phyloP scores from a whole-genome alignment of 2,888 invertebrate species.

The Amorpha juglandis region DNA sequence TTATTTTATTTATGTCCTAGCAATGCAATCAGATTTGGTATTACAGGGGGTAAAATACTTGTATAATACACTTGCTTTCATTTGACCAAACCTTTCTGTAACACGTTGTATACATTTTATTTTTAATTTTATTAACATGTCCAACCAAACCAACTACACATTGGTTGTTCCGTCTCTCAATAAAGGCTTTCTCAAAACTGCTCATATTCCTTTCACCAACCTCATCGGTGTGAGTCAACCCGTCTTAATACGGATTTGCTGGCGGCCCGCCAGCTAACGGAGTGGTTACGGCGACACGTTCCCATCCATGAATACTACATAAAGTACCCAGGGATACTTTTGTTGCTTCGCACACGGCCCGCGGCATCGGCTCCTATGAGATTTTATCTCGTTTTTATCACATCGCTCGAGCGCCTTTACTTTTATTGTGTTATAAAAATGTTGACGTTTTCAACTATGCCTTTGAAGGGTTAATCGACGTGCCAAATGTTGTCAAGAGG shows the following conservation, averaged over 20 bases:
- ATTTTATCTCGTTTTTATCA: constrained; percentile 21
- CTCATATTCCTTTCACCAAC: neutral
- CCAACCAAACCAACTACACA: too few species aligned
- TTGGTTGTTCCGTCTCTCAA: too few species aligned
- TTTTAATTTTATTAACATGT: too few species aligned
- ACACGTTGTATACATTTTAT: too few species aligned
- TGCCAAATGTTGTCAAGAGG: neutral
- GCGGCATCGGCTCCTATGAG: constrained; percentile 21
- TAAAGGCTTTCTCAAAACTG: too few species aligned
- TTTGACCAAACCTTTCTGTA: too few species aligned
- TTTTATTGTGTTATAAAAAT: constrained; percentile 25
- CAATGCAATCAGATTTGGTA: too few species aligned
- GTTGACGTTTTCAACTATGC: neutral
- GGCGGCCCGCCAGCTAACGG: constrained; percentile 65
- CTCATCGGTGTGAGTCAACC: constrained; percentile 50
- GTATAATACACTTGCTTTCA: too few species aligned
- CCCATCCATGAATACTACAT: constrained; percentile 55
- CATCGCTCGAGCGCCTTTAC: constrained; percentile 15
- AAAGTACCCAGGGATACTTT: constrained; percentile 39
- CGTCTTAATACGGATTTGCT: constrained; percentile 54
- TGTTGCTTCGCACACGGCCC: constrained; percentile 31
- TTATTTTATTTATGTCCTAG: too few species aligned
- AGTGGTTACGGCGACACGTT: constrained; percentile 48
- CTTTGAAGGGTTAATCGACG: constrained; percentile 1
- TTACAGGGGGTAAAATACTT: too few species aligned